A percentile compares a stretch with the other conserved stretches of the same genome.
phyloP scores from a whole-genome alignment of 2,797 vertebrate genomes.

The Mus spretus region DNA sequence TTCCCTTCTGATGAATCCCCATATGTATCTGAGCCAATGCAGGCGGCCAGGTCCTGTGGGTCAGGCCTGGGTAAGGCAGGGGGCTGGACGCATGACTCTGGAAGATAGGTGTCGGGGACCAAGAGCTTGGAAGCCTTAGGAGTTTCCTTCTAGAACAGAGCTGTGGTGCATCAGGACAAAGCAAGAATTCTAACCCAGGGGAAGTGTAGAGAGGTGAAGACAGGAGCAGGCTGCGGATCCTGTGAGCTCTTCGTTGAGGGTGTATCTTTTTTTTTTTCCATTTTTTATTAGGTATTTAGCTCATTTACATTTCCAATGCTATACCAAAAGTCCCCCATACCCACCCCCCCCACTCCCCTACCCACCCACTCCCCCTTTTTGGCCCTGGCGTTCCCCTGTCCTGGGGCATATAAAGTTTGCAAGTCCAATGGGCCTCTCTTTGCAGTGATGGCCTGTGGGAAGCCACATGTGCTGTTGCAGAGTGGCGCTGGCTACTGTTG shows the following conservation, averaged over 20 bases:
- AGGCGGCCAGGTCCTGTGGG: not conserved
- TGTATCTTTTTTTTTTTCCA: too few relatives aligned
- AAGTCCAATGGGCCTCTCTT: too few relatives aligned
- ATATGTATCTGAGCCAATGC: not conserved
- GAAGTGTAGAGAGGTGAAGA: not conserved
- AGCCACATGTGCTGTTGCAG: too few relatives aligned
- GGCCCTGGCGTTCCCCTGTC: too few relatives aligned
- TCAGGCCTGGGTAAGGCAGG: constrained; percentile 17
- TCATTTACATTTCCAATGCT: too few relatives aligned
- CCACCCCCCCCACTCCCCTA: too few relatives aligned
- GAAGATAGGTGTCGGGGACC: not conserved
- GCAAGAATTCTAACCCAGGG: not conserved
- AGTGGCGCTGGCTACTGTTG: too few relatives aligned
- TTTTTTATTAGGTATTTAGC: too few relatives aligned
- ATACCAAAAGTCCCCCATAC: too few relatives aligned
- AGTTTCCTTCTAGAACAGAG: not conserved
- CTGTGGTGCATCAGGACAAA: fast-evolving
- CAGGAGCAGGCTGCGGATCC: not conserved
- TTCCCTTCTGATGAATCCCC: constrained; percentile 59
- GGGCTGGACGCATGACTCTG: not conserved
- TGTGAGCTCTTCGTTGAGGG: not conserved
- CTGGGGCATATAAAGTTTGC: too few relatives aligned
- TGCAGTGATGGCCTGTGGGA: too few relatives aligned
- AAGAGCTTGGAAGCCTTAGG: not conserved
- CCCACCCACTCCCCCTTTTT: too few relatives aligned